Conservation (phyloP, 2,888 invertebrate species). For the Homarus gammarus region DNA sequence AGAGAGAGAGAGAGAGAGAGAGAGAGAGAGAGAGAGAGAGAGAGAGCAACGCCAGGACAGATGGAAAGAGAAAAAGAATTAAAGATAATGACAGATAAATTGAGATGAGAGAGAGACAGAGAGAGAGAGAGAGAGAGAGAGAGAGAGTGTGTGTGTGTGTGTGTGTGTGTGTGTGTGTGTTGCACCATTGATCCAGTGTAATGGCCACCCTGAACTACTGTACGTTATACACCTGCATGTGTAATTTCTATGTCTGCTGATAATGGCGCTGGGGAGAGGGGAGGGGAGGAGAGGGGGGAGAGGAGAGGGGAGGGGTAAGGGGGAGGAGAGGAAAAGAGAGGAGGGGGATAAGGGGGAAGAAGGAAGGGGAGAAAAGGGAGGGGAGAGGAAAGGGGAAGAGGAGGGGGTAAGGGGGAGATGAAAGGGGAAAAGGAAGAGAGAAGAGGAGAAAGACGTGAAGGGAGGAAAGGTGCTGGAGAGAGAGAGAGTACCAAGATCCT, state of each 20-base stretch:
- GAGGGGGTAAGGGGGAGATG: neutral
- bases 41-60: too few relatives aligned
- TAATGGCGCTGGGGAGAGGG: too few relatives aligned
- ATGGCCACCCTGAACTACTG: too few relatives aligned
- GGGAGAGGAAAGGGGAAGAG: neutral
- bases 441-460: neutral
- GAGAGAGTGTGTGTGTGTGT: slow-evolving; percentile 19
- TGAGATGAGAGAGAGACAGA: too few relatives aligned
- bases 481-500: too few relatives aligned
- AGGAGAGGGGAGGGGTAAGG: slow-evolving; percentile 34
- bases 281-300: slow-evolving; percentile 26
- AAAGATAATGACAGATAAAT: too few relatives aligned
- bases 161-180: slow-evolving; percentile 24
- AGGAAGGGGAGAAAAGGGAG: slow-evolving; percentile 1
- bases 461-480: slow-evolving; percentile 22
- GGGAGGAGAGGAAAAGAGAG: neutral
- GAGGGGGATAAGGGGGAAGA: neutral
- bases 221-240: too few relatives aligned
- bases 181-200: neutral
- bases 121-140: too few relatives aligned
- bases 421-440: neutral
- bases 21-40: too few relatives aligned
- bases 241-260: too few relatives aligned
- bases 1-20: too few relatives aligned
- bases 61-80: too few relatives aligned